A percentile compares a stretch with the other conserved stretches of the same genome.
These are phyloP conservation scores for Ceuthmochares aereus DNA, from an alignment of 2,113 vertebrate species.

Conservation along the genomic window DNA sequence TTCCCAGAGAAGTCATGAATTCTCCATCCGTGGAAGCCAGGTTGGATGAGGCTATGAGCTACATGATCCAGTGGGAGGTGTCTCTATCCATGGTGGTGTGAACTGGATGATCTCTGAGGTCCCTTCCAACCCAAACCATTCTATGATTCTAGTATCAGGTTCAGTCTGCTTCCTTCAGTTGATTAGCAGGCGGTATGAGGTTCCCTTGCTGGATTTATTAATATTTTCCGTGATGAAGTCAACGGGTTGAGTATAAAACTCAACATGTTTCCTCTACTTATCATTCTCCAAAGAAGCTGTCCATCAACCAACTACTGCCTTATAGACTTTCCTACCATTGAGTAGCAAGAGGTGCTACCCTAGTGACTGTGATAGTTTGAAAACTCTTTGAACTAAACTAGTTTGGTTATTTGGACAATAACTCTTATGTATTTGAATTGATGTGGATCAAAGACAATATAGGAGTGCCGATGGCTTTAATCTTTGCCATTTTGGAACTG, in stretches of 20 bases:
- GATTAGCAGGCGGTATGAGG: not conserved
- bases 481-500: not conserved
- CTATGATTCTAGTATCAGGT: too few species aligned
- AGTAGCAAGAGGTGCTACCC: not conserved
- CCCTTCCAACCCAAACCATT: too few species aligned
- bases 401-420: not conserved
- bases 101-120: too few species aligned
- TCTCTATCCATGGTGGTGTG: too few species aligned
- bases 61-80: too few species aligned
- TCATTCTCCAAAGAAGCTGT: not conserved
- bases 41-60: too few species aligned
- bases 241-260: not conserved
- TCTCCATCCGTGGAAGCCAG: too few species aligned
- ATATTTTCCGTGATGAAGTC: not conserved
- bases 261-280: rapidly evolving
- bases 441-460: not conserved
- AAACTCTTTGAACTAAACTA: not conserved
- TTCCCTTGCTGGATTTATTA: not conserved
- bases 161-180: not conserved
- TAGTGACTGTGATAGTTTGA: not conserved
- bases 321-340: not conserved
- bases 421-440: not conserved
- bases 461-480: not conserved
- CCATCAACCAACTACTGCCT: not conserved
- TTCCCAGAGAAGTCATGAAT: too few species aligned